Base-by-base conservation (phyloP, 2,797 vertebrate genomes). In the Chaenodraco wilsoni region DNA sequence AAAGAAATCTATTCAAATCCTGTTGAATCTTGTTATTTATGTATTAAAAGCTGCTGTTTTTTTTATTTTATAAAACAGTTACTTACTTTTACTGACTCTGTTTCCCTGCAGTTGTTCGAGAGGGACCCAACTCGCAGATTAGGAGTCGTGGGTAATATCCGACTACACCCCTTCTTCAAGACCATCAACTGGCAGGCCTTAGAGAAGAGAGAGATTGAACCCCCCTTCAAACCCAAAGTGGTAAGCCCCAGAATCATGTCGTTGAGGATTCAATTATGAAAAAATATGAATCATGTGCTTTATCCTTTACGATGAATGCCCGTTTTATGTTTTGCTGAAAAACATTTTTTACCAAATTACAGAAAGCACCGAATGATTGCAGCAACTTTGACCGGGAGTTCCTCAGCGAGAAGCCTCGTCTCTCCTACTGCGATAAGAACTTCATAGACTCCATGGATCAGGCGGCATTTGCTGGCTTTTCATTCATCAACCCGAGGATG, bases 371-470 rank as follows among this genome's bases (percentile, higher is more conserved):
- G 0, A 96, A 95, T 5, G 98, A 99, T 86, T 99, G 96, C 91
- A 98, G 89, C 93, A 99, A 99, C 94, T 99, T 99, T 8, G 98
- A 99, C 90, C 94, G 96, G 17, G 98, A 99, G 87, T 99, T 99
- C 89, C 95, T 99, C 74, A 97, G 93, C 0, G 98, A 99, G 94
- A 99, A 99, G 89, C 95, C 98, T 0, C 96, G 96, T 40, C 80
- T 99, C 40, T 99, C 98, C 17, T 92, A 95, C 93, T 96, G 96
- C 0, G 98, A 99, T 76, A 99, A 99, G 94, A 96, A 96, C 90
- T 95, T 99, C 86, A 98, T 99, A 0, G 98, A 99, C 81, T 99
- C 98, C 86, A 99, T 99, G 96, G 98, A 99, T 90, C 98, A 98
- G 84, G 71, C 93, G 0, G 97, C 97, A 0, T 99, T 99, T 9